Evolutionary conservation across 2,888 invertebrate genomes (phyloP), one percentile per base, ranked within the genome.

Genomic region (Drosophila mulleri): DNA sequence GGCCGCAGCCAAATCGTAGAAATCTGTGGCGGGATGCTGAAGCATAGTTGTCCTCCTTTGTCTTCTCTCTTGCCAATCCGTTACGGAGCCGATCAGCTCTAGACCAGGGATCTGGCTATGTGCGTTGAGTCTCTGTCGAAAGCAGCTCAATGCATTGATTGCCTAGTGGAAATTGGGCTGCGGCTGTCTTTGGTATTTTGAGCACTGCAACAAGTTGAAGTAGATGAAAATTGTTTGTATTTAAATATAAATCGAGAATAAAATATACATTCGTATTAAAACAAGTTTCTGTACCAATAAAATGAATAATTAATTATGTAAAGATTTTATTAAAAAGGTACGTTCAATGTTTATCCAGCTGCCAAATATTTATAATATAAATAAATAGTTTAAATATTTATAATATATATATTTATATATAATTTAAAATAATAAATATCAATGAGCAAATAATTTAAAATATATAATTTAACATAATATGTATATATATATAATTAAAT

Each of bases 1-100:
- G 47, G 92, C 91, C 54, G 92, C 91, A 65, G 93, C 92, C 83
- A 93, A 85, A 64, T 93, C 93, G 62, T 93, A 93, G 83, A 93
- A 93, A 83, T 93, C 93, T 73, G 93, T 91, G 86, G 92, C 92
- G 90, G 93, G 92, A 91, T 93, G 93, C 82, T 93, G 93, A 67
- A 93, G 87, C 93, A 93, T 93, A 80, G 90, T 61, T 41, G 29
- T 29, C 39, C 63, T 0, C 32, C 12, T 7, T 18, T 12, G 2
- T 2, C 29, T 50, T 2, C 18, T 12, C 9, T 12, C 29, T n/a
- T 12, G 48, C 48, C 0, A 48, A 32, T 48, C 44, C 52, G 52
- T 23, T 35, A 3, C 8, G 35, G 11, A 37, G 9, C 53, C n/a
- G 53, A 20, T 20, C 37, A 23, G 12, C 29, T 18, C 12, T 12